Evolutionary conservation across 2,113 vertebrate genomes (phyloP), one percentile per base, ranked within the genome.

Genomic region (Natator depressus): DNA sequence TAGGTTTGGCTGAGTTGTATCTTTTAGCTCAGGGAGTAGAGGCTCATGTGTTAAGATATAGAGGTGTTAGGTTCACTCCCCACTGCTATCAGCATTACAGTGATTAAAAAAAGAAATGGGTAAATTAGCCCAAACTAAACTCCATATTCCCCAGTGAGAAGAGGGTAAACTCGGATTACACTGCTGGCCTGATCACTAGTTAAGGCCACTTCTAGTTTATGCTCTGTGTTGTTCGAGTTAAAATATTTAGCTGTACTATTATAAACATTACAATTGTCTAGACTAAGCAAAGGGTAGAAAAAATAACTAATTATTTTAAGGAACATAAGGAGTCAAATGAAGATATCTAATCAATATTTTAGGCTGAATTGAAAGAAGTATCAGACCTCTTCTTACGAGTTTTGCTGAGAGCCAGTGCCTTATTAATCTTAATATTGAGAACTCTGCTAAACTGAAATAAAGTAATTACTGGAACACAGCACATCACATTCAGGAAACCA

Each of bases 351-450:
- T 94, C 94, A 90, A 87, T 94, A 82, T 3, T 95, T 59, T 54
- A 90, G 82, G 27, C 87, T 85, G 57, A 95, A 84, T 75, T 94
- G 53, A 72, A 72, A 72, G 35, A 91, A 94, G 79, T 83, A 89
- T 29, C 57, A 50, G 91, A 93, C 88, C 80, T 96, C 94, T 90
- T 94, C 93, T 90, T 87, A 90, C 89, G 50, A 13, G 53, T 85
- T 82, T 90, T 79, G 59, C n/a, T 50, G 54, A 83, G 5, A 93
- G 35, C 51, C 65, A 76, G 54, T 94, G 50, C 91, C 96, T 90
- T 94, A 91, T 94, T 89, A 96, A 96, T 94, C 91, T 93, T 93
- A 93, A 94, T 93, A 80, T 84, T 85, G 12, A 79, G 59, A 94
- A 90, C 50, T 57, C 65, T 13, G 31, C 35, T 81, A 91, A 95